A percentile compares a stretch with the other conserved stretches of the same genome.
phyloP scores from a whole-genome alignment of 1,140 invertebrate genomes.

The Trichomalopsis sarcophagae region DNA sequence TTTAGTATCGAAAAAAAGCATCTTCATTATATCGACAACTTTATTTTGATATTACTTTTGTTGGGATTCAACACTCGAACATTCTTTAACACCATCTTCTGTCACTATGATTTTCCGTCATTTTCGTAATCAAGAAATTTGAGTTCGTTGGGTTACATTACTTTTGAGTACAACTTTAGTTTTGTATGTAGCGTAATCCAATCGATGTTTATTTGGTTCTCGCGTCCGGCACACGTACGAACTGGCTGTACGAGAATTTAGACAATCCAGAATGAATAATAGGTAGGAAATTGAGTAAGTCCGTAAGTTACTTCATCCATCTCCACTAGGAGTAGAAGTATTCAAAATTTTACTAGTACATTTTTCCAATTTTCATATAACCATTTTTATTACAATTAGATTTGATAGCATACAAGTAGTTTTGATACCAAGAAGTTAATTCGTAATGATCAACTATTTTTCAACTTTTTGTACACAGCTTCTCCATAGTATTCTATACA shows the following conservation, averaged over 20 bases:
- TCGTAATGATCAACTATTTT: background rate
- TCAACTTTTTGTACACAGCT: background rate
- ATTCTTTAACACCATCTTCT: background rate
- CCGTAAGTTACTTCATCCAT: constrained; percentile 47
- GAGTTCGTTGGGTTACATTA: background rate
- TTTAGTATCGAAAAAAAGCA: background rate
- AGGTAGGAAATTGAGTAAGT: constrained; percentile 38
- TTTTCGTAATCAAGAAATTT: background rate
- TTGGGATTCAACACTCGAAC: too few relatives aligned
- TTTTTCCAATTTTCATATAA: constrained; percentile 58
- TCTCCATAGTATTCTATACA: background rate
- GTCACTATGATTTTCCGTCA: background rate
- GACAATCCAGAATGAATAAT: constrained; percentile 19
- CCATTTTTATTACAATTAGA: constrained; percentile 56
- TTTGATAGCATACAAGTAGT: constrained; percentile 40
- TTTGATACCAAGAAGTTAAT: background rate
- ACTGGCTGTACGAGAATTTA: constrained; percentile 40
- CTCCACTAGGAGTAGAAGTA: constrained; percentile 38
- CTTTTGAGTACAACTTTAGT: background rate
- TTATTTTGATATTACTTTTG: background rate
- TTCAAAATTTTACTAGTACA: constrained; percentile 40
- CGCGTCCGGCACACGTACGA: constrained; percentile 25
- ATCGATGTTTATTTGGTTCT: constrained; percentile 28
- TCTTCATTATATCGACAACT: background rate
- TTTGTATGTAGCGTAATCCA: background rate